phyloP scores from a whole-genome alignment of 2,888 invertebrate species.

The Pharmacophagus antenor region DNA sequence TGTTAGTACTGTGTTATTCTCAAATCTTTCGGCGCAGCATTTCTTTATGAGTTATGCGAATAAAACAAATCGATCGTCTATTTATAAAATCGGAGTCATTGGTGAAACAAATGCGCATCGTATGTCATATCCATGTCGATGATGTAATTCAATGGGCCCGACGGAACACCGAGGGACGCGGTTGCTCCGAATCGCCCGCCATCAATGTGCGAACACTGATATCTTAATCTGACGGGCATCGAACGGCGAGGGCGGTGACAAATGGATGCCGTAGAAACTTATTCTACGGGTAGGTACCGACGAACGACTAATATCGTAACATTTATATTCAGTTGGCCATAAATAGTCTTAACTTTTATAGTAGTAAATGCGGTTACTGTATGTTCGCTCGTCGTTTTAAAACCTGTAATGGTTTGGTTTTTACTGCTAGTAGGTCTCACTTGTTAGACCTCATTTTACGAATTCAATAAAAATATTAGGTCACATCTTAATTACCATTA shows the following conservation, averaged over 20 bases:
- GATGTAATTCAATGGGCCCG: constrained; percentile 11
- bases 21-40: too few relatives aligned
- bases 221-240: constrained; percentile 14
- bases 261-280: constrained; percentile 9
- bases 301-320: neutral
- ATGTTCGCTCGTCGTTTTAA: too few relatives aligned
- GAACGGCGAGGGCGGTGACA: constrained; percentile 15
- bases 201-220: constrained; percentile 21
- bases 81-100: neutral
- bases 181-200: neutral
- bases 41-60: neutral
- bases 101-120: neutral
- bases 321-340: neutral
- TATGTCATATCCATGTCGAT: neutral
- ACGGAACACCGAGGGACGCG: neutral
- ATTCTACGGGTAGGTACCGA: neutral
- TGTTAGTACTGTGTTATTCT: too few relatives aligned
- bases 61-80: neutral
- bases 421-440: too few relatives aligned
- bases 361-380: too few relatives aligned
- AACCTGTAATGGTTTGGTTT: too few relatives aligned
- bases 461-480: too few relatives aligned
- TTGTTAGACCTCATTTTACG: too few relatives aligned
- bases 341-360: too few relatives aligned
- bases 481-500: too few relatives aligned